Evolutionary conservation across 2,113 vertebrate species (phyloP), one percentile per base, ranked within the genome.

Genomic region (Chrysemys picta): DNA sequence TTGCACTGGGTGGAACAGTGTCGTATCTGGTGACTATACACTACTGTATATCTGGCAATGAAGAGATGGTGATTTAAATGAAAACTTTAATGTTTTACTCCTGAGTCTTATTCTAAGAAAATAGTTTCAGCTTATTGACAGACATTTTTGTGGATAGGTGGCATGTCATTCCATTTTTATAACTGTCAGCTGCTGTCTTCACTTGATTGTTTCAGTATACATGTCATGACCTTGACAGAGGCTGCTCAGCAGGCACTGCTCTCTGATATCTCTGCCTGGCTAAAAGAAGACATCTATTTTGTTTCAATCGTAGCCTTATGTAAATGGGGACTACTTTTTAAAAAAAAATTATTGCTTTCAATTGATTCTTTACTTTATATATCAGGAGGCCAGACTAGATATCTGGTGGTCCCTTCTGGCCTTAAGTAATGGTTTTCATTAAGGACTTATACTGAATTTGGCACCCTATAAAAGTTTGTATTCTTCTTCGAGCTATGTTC

Each of bases 41-140:
- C 87, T 42, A 24, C 57, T n/a, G 81, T 62, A 65, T 94, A 97
- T 92, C 42, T 95, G 90, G 84, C 94, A 95, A 93, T 83, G 72
- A 95, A 89, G 80, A 81, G 2, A 6, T 45, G 29, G 47, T 95
- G 72, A 45, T 83, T 92, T 94, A 84, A 79, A 95, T 88, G 69
- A 88, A 84, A 50, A 57, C 9, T 4, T 35, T 53, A 72, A 56
- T 1, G 2, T 84, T 85, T 86, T 78, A 24, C 22, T 92, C 65
- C 25, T 57, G 16, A 83, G 87, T 14, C 82, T 59, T 84, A 54
- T 35, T 89, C 47, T 91, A 85, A 94, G n/a, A 76, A 85, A 89
- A 87, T 86, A 2, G 84, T 62, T 89, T 78, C n/a, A 9, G 27
- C 57, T 81, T 92, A 45, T 88, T 85, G 96, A 59, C 56, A 57